Base-by-base conservation (phyloP, 2,113 vertebrate species). In the Danio rerio region DNA sequence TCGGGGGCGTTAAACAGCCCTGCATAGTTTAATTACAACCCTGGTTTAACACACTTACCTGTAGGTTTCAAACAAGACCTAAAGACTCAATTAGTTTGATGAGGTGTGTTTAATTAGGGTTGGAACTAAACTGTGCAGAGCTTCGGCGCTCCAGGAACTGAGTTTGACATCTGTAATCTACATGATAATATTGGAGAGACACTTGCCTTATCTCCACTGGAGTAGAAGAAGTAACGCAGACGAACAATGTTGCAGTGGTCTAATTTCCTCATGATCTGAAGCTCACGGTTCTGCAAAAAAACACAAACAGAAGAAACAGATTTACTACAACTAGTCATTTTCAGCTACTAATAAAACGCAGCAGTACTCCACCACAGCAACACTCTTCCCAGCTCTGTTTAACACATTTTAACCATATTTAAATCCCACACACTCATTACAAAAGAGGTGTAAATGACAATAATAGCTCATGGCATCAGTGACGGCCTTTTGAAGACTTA, bases 241-340 rank as follows among this genome's bases (percentile, higher is more conserved):
- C 98, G 95, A 85, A 99, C 98, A 74, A 99, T 99, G 93, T 99
- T 99, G 95, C 98, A 99, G 89, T 99, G 98, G 94, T 99, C 98
- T 94, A 99, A 85, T 89, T 99, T 99, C 89, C 98, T 95, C 98
- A 99, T 99, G 91, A 99, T 99, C 92, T 99, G 98, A 86, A 99
- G 96, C 92, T 99, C 98, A 77, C 98, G 97, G 89, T 99, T 99
- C 98, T 99, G 91, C 82, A 94, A 89, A 31, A 86, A 58, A 86
- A 86, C 71, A 92, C 81, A 78, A 63, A 86, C 6, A 86, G 56
- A 79, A 42, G 72, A 20, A 55, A 9, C 18, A 6, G 9, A 40
- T 78, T 7, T 13, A 56, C 50, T 12, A 63, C 65, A 16, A 56
- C 1, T 15, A 49, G 12, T 21, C 9, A 71, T 31, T 31, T 15